Conservation (phyloP, 2,888 invertebrate genomes). For the Rhagonycha lutea region DNA sequence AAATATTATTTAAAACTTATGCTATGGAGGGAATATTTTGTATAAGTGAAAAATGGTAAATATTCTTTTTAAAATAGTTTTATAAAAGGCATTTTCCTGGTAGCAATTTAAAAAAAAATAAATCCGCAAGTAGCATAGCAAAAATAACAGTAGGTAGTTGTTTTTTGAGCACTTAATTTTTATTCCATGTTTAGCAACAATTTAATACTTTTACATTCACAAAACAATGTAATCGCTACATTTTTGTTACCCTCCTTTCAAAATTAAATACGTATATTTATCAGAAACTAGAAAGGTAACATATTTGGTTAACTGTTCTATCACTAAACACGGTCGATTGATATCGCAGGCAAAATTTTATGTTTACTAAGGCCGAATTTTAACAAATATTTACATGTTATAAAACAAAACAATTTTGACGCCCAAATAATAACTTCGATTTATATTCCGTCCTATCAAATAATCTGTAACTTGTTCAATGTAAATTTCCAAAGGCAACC, state of each 20-base stretch:
- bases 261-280: conserved; percentile 15
- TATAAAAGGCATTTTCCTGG: conserved; percentile 44
- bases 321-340: conserved; percentile 39
- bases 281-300: conserved; percentile 11
- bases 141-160: conserved; percentile 31
- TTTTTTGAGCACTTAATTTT: conserved; percentile 39
- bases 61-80: conserved; percentile 14
- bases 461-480: conserved; percentile 21
- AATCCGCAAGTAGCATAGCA: conserved; percentile 35
- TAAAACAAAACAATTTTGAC: conserved; percentile 17
- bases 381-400: conserved; percentile 16
- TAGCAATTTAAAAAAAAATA: conserved; percentile 37
- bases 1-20: conserved; percentile 45
- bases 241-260: conserved; percentile 17
- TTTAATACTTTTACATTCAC: conserved; percentile 27
- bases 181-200: conserved; percentile 40
- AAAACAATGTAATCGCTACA: conserved; percentile 37
- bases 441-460: conserved; percentile 13
- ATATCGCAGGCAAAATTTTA: conserved; percentile 27
- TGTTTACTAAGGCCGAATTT: conserved; percentile 26
- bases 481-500: conserved; percentile 15
- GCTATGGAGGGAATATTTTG: conserved; percentile 53
- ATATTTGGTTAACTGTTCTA: conserved; percentile 35
- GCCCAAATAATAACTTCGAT: conserved; percentile 8
- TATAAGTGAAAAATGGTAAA: conserved; percentile 36